Base-by-base conservation (phyloP, 1,140 invertebrate species). In the Hyles euphorbiae region DNA sequence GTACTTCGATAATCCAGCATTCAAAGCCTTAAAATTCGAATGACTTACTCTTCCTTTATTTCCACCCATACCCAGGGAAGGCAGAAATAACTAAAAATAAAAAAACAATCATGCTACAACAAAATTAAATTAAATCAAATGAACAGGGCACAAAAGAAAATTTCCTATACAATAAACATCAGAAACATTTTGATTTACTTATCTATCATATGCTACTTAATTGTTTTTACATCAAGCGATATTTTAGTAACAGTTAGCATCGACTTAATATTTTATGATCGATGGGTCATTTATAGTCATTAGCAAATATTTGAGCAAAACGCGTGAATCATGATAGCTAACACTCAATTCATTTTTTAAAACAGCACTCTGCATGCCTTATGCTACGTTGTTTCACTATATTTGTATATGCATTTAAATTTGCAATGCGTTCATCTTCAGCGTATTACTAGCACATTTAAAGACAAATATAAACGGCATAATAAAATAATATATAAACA, bases 31-130 rank as follows among this genome's bases (percentile, higher is more conserved):
- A 70, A 76, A 78, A 74, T 65, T 68, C 74, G 72, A 68, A 63
- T 66, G 65, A 81, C 78, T 87, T 84, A 87, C 83, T 79, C 76
- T 80, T 71, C 67, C 70, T 73, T 75, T 78, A 84, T 73, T 82
- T 72, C 67, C 80, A 82, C 76, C 77, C 73, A 78, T 81, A 63
- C 73, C 76, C 73, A 68, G 70, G 65, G 69, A 78, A 78, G 80
- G 74, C 69, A 73, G 82, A 82, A 84, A 81, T 74, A 86, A 87
- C 83, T 87, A 87, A 85, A 86, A 84, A 84, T 75, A 79, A 83
- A 83, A 59, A 64, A 67, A 65, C 61, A 65, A 44, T 63, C 67
- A 74, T 72, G 63, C 67, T 74, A 78, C 72, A 72, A 72, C 61
- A 74, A 67, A 68, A 74, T 70, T 40, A 40, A 40, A 40, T 40